phyloP scores from a whole-genome alignment of 2,888 invertebrate genomes.

The Dasysyrphus tricinctus region DNA sequence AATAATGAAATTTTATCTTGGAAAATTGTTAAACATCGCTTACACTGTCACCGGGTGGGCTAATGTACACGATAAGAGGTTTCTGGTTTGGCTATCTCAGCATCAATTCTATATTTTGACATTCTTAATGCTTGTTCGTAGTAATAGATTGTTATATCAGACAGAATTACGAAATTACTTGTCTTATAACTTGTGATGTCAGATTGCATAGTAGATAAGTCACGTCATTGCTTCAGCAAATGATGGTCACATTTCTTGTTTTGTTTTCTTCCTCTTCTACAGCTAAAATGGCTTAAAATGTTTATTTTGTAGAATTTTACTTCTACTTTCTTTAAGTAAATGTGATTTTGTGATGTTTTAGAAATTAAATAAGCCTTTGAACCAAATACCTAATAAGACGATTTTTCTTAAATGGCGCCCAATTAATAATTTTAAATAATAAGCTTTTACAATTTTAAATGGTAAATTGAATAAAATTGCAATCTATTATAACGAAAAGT shows the following conservation, averaged over 20 bases:
- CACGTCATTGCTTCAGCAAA: not conserved
- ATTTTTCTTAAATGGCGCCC: constrained; percentile 10
- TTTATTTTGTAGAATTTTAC: not conserved
- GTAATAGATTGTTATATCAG: constrained; percentile 12
- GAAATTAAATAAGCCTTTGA: not conserved
- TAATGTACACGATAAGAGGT: constrained; percentile 34
- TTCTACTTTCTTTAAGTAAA: not conserved
- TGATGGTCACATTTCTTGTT: not conserved
- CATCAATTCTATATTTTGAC: constrained; percentile 16
- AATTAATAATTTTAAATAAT: not conserved
- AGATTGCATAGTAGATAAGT: constrained; percentile 2
- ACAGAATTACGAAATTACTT: constrained; percentile 3
- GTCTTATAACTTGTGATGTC: not conserved
- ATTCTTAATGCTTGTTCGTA: constrained; percentile 9
- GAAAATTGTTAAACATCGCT: constrained; percentile 31
- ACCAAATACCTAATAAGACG: no score
- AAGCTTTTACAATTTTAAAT: no score
- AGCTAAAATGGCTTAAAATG: not conserved
- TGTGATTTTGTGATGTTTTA: no score
- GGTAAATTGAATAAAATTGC: no score
- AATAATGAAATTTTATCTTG: constrained; percentile 44
- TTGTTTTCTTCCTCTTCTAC: no score
- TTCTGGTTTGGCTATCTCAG: constrained; percentile 21
- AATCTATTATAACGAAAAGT: no score
- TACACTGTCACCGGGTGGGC: constrained; percentile 29